Conservation (phyloP, 1,140 invertebrate genomes). For the Linepithema humile region DNA sequence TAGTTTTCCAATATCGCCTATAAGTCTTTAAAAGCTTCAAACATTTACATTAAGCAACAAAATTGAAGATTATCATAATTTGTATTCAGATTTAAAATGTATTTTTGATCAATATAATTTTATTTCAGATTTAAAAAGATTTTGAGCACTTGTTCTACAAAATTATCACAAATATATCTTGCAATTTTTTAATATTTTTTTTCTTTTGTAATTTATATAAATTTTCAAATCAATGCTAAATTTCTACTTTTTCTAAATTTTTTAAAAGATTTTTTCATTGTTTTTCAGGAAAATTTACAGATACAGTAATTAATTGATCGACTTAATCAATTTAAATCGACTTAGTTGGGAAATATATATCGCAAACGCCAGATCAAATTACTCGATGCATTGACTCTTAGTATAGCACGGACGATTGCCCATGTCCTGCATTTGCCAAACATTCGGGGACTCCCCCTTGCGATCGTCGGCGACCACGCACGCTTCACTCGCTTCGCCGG, state of each 20-base stretch:
- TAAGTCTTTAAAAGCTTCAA: background rate
- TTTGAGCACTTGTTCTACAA: background rate
- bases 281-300: background rate
- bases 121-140: background rate
- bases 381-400: conserved; percentile 63
- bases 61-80: background rate
- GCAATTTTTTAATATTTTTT: background rate
- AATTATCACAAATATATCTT: background rate
- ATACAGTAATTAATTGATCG: background rate
- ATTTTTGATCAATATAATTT: background rate
- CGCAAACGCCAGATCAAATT: conserved; percentile 30
- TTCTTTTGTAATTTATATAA: too few relatives aligned
- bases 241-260: background rate
- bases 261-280: background rate
- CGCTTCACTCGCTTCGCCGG: conserved; percentile 40
- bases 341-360: background rate
- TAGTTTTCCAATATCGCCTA: background rate
- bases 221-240: background rate
- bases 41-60: background rate
- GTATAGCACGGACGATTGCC: conserved; percentile 55
- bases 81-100: background rate
- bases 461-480: conserved; percentile 41
- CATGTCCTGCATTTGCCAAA: conserved; percentile 69
- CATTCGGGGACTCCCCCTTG: conserved; percentile 55
- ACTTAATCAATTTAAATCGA: background rate